Evolutionary conservation across 53 echinoderm and acorn worm genomes (phyloP), one percentile per base, ranked within the genome.

Genomic region (Holothuria leucospilota): DNA sequence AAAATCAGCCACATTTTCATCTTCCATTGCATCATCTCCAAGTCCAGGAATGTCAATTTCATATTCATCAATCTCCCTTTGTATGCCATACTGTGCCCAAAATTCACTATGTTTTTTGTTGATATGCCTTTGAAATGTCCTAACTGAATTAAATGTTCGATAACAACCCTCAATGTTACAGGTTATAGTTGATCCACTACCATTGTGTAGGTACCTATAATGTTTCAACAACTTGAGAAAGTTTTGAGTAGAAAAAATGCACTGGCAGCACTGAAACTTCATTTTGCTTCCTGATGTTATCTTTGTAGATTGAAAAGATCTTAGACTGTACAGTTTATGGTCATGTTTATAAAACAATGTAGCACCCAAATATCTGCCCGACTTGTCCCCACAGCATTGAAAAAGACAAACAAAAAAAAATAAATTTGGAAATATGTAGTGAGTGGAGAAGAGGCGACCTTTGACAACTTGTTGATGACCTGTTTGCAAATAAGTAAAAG

Each of bases 151-250:
- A 34, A 71, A 71, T 63, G 6, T 6, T 24, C 64, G 64, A 12
- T 71, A 16, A 28, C 71, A 71, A 71, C 71, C 71, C 20, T 71
- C 10, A 71, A 71, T 29, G 26, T 71, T 71, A 16, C 71, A 71
- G 5, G 26, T 28, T 71, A 71, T 71, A 6, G 10, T 34, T 5
- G 5, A 29, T 4, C 13, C 26, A 6, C 6, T 8, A 5, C 39
- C 71, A 6, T 71, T 71, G 26, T 71, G 63, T 13, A 63, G 5
- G 63, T 63, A 63, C 12, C 63, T 63, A 25, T 63, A 63, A 63
- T 63, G 63, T 6, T 63, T 6, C 63, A 63, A 63, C 21, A 63
- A 25, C 63, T 63, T 63, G 5, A 25, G 12, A 25, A 63, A 63
- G 6, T 25, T 7, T 13, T 63, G 63, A 7, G 63, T 63, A 63